A percentile compares a stretch with the other conserved stretches of the same genome.
These are phyloP conservation scores for Columba guinea DNA, from an alignment of 2,797 vertebrate species.

Conservation along the genomic window DNA sequence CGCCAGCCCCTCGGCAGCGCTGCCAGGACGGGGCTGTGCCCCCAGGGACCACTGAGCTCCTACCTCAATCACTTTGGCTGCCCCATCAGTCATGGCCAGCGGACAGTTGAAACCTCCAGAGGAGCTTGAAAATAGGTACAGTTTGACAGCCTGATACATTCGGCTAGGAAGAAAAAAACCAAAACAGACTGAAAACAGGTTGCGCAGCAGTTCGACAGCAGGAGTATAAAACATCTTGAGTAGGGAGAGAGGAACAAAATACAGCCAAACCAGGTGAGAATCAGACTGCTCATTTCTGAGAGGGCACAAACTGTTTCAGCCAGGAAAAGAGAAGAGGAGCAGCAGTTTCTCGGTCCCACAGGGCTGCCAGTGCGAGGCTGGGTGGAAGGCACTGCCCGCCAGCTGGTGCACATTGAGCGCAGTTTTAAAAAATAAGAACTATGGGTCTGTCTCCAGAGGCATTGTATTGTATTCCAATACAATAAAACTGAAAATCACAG, in stretches of 20 bases:
- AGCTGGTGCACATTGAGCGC: neutral
- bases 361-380: neutral
- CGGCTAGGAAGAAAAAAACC: constrained; percentile 72
- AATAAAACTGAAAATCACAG: neutral
- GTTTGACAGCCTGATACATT: constrained; percentile 87
- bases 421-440: neutral
- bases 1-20: neutral
- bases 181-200: neutral
- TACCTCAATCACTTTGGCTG: constrained; percentile 91
- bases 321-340: neutral
- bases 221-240: neutral
- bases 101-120: constrained; percentile 85
- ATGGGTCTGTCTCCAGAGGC: neutral
- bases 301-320: neutral
- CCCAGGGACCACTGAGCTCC: neutral
- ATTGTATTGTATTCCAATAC: no score
- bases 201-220: neutral
- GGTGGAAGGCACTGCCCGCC: neutral
- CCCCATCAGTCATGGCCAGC: constrained; percentile 92
- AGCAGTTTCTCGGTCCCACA: neutral
- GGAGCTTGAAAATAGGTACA: constrained; percentile 83
- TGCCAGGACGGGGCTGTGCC: neutral
- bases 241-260: neutral
- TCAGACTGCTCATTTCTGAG: neutral
- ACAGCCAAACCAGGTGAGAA: neutral